Conservation (phyloP, 2,113 vertebrate species). For the Grallaria varia region DNA sequence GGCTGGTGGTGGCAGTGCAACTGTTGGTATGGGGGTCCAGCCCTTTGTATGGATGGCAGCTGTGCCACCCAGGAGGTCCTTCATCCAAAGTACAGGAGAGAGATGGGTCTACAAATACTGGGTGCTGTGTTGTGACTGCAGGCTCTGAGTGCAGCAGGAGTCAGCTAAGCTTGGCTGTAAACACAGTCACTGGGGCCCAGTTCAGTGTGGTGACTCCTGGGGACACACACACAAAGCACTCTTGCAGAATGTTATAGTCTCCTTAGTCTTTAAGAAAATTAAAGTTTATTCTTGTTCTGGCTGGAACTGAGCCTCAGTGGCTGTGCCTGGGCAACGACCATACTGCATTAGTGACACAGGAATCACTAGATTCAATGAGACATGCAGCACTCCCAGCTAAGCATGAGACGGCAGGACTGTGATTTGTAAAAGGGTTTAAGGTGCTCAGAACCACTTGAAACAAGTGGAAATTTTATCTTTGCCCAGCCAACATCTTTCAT, state of each 20-base stretch:
- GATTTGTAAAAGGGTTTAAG: not conserved
- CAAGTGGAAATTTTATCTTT: slow-evolving; percentile 27
- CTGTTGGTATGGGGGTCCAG: not conserved
- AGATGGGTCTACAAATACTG: not conserved
- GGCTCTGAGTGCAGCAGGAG: not conserved
- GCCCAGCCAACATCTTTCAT: not conserved
- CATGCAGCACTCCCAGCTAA: not conserved
- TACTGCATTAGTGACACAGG: not conserved
- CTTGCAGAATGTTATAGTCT: not conserved
- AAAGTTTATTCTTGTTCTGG: not conserved
- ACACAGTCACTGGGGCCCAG: not conserved
- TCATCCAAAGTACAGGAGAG: not conserved
- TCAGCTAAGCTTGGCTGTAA: not conserved
- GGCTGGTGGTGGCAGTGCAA: not conserved
- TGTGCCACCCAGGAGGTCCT: not conserved
- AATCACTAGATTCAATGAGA: not conserved
- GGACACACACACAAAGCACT: not conserved
- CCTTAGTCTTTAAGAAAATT: not conserved
- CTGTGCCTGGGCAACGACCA: not conserved
- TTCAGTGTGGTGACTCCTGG: not conserved
- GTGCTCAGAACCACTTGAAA: not conserved
- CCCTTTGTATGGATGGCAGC: not conserved
- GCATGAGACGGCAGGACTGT: not conserved
- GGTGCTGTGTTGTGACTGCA: not conserved
- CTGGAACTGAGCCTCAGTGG: not conserved